Base-by-base conservation (phyloP, 2,888 invertebrate species). In the Ornithoptera priamus region DNA sequence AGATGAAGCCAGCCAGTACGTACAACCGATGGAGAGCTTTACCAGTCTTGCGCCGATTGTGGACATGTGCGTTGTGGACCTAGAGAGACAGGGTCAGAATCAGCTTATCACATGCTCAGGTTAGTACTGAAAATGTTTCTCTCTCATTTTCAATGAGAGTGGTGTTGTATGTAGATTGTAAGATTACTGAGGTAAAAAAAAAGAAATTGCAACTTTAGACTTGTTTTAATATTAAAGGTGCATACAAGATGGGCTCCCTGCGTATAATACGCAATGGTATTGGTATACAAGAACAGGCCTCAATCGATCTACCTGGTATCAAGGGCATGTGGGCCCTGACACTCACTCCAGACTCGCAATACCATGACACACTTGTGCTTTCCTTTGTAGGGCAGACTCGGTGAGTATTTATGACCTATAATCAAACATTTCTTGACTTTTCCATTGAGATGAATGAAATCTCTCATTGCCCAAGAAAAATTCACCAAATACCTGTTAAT, bases 211-310 rank as follows among this genome's bases (percentile, higher is more conserved):
- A 2, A 30, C 2, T 69, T 62, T 61, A 30, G 65, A 42, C 56
- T 59, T 8, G 53, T 61, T 56, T 36, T 15, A 46, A 57, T 77
- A 67, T 70, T 57, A 0, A 77, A 94, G 96, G 97, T 15, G 97
- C 97, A 4, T 99, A 96, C 85, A 99, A 99, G 88, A 99, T 99
- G 93, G 99, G 99, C 0, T 99, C 99, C 0, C 91, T 99, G 53
- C 94, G 99, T 67, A 98, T 99, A 72, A 99, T 99, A 75, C 94
- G 99, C 75, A 99, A 99, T 89, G 99, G 99, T 5, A 99, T 99
- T 81, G 99, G 99, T 4, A 99, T 99, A 72, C 98, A 99, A 77
- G 99, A 99, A 87, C 97, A 98, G 85, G 99, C 99, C 0, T 97
- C 97, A 64, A 99, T 99, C 75, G 99, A 99, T 92, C 93, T 99